Conservation (phyloP, 2,888 invertebrate species). For the Laothoe populi region DNA sequence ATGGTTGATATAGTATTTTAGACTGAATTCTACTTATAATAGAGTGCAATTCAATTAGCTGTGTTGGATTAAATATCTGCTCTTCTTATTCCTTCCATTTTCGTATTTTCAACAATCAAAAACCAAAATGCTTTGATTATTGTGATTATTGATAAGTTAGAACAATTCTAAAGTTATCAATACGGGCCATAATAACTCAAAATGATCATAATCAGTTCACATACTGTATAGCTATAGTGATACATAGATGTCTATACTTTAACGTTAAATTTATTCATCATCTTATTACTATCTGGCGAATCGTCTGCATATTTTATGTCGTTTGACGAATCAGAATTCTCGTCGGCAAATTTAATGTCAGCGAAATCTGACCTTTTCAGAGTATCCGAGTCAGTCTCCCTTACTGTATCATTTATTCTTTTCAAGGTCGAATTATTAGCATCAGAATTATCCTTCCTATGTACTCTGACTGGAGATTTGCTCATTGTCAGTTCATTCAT, state of each 20-base stretch:
- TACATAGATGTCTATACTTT: conserved; percentile 41
- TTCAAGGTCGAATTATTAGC: conserved; percentile 74
- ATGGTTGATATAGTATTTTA: too few relatives aligned
- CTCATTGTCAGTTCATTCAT: conserved; percentile 74
- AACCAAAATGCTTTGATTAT: too few relatives aligned
- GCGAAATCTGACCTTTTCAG: conserved; percentile 85
- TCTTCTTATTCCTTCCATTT: too few relatives aligned
- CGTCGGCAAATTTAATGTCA: conserved; percentile 90
- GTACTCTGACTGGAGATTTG: conserved; percentile 70
- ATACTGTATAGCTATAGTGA: neutral
- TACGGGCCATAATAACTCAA: too few relatives aligned
- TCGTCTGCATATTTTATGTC: conserved; percentile 79
- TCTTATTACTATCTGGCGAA: conserved; percentile 76
- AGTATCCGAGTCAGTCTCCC: conserved; percentile 85
- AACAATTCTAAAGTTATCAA: too few relatives aligned
- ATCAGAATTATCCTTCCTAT: conserved; percentile 62
- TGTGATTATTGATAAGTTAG: too few relatives aligned
- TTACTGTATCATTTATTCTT: conserved; percentile 86
- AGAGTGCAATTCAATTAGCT: too few relatives aligned
- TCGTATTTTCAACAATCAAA: too few relatives aligned
- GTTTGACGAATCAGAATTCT: conserved; percentile 85
- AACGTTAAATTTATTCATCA: conserved; percentile 71
- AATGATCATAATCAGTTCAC: conserved; percentile 12
- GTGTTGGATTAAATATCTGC: too few relatives aligned
- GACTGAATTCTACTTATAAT: too few relatives aligned